Percentiles rank a stretch among this genome's conserved stretches.
Evolutionary conservation across 2,888 invertebrate species (phyloP).

Genomic region (Epirrhoe alternata): DNA sequence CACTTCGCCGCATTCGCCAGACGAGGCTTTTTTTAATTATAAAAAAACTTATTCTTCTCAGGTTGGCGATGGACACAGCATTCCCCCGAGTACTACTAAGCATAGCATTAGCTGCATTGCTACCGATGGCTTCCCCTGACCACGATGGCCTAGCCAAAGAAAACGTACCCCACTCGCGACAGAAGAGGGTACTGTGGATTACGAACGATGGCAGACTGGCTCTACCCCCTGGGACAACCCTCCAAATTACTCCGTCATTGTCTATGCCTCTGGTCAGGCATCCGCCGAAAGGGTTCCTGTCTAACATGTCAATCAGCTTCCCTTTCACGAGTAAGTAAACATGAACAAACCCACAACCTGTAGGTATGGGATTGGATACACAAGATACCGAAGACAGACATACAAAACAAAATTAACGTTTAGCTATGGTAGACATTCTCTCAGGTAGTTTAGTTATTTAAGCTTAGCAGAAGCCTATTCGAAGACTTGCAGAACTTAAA

Average conservation of each 20-base stretch:
- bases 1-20: not conserved
- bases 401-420: too few species aligned
- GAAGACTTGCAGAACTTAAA: too few species aligned
- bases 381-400: too few species aligned
- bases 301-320: slow-evolving; percentile 92
- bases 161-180: slow-evolving; percentile 88
- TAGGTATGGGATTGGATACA: too few species aligned
- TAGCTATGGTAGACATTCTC: too few species aligned
- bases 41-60: slow-evolving; percentile 36
- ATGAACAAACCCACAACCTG: too few species aligned
- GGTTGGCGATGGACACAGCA: slow-evolving; percentile 75
- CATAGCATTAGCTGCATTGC: slow-evolving; percentile 75
- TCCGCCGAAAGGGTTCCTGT: slow-evolving; percentile 93
- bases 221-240: slow-evolving; percentile 92
- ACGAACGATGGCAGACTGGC: slow-evolving; percentile 94
- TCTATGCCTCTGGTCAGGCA: slow-evolving; percentile 93
- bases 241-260: slow-evolving; percentile 92
- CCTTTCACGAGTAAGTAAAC: slow-evolving; percentile 92
- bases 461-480: too few species aligned
- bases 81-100: slow-evolving; percentile 76
- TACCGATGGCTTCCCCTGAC: slow-evolving; percentile 73
- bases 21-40: not conserved
- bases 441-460: too few species aligned
- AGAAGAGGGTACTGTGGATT: slow-evolving; percentile 93
- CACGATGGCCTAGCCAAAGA: slow-evolving; percentile 68